These are phyloP conservation scores for Cantharis rustica DNA, from an alignment of 2,888 invertebrate species.

Conservation along the genomic window DNA sequence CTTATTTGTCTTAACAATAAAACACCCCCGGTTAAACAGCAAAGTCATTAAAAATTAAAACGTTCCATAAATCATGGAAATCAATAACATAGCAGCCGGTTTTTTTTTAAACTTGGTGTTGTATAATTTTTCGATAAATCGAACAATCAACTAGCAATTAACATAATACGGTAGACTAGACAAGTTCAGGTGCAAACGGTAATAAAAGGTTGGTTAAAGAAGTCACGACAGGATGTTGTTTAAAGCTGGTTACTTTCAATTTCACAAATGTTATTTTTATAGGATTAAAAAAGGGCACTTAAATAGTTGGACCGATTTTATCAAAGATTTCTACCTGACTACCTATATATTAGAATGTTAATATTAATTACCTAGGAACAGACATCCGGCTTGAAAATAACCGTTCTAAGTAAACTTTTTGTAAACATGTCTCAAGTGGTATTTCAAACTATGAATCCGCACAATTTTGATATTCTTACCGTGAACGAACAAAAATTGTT, in stretches of 20 bases:
- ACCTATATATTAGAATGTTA: constrained; percentile 3
- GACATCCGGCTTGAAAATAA: constrained; percentile 7
- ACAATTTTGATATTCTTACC: neutral
- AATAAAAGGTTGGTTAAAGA: neutral
- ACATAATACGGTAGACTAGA: neutral
- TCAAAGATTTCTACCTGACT: constrained; percentile 2
- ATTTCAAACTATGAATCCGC: neutral
- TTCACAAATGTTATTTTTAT: neutral
- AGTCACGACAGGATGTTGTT: neutral
- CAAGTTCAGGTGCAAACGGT: neutral
- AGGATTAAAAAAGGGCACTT: neutral
- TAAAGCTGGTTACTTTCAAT: neutral
- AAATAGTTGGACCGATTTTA: neutral
- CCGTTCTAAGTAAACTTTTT: neutral
- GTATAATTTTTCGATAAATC: neutral
- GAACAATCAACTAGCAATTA: neutral
- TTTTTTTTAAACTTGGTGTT: neutral
- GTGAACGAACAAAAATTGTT: neutral
- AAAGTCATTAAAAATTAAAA: neutral
- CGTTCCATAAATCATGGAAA: neutral
- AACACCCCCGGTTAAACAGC: neutral
- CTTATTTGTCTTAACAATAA: neutral
- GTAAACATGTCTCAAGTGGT: neutral
- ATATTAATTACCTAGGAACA: constrained; percentile 5
- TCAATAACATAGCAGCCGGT: neutral